A percentile compares a stretch with the other conserved stretches of the same genome.
Evolutionary conservation across 2,113 vertebrate genomes (phyloP).

Genomic region (Oophaga pumilio): DNA sequence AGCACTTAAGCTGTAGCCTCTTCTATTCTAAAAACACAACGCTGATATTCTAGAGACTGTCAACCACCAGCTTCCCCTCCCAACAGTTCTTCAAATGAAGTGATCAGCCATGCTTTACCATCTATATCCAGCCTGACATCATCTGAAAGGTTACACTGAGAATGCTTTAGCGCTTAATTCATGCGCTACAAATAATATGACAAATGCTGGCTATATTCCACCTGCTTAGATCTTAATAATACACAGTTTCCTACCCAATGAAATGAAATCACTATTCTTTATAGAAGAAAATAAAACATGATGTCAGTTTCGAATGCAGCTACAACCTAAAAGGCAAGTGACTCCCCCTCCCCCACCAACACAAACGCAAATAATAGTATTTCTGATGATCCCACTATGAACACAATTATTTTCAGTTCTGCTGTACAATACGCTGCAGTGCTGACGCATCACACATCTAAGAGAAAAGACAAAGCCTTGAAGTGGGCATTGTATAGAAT

Average conservation of each 20-base stretch:
- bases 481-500: not conserved
- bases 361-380: not conserved
- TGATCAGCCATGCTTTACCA: conserved; percentile 20
- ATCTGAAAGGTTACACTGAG: conserved; percentile 43
- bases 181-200: conserved; percentile 44
- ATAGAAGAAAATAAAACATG: conserved; percentile 16
- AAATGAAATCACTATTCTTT: conserved; percentile 34
- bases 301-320: conserved; percentile 23
- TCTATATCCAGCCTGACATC: conserved; percentile 26
- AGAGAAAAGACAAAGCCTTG: not conserved
- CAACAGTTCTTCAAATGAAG: conserved; percentile 11
- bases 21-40: not conserved
- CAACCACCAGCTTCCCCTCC: not conserved
- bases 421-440: conserved; percentile 7
- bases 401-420: conserved; percentile 32
- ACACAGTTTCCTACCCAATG: conserved; percentile 12
- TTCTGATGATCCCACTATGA: not conserved
- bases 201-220: conserved; percentile 18
- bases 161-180: conserved; percentile 26
- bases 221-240: conserved; percentile 37
- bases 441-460: not conserved
- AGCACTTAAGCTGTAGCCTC: not conserved
- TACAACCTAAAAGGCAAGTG: not conserved
- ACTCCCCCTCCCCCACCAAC: not conserved
- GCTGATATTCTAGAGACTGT: conserved; percentile 2